These are phyloP conservation scores for Notothenia rossii DNA, from an alignment of 2,113 vertebrate species.

Conservation along the genomic window DNA sequence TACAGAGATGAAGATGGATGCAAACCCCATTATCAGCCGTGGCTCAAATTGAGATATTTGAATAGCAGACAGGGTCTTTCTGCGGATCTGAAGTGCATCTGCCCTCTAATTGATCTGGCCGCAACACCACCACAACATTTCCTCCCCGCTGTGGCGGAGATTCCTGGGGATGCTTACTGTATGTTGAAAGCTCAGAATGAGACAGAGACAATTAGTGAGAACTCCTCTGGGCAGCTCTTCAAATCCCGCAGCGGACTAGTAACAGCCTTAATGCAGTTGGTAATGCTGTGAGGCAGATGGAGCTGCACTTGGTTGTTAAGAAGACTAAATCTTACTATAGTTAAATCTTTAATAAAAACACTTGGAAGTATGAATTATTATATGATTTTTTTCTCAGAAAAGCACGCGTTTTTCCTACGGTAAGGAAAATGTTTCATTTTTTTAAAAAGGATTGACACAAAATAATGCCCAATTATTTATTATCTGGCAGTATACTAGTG, in stretches of 20 bases:
- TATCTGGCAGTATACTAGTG: background rate
- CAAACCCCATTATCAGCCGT: constrained; percentile 35
- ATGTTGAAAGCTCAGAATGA: constrained; percentile 46
- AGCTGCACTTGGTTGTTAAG: background rate
- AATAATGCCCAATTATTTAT: background rate
- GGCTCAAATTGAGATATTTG: constrained; percentile 8
- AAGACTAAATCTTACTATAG: background rate
- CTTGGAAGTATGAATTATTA: background rate
- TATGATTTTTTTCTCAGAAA: background rate
- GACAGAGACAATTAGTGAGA: constrained; percentile 44
- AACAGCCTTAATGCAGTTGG: constrained; percentile 3
- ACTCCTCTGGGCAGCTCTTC: constrained; percentile 7
- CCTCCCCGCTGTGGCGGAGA: constrained; percentile 28
- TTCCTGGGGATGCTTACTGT: constrained; percentile 25
- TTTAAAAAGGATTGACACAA: background rate
- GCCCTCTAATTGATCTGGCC: constrained; percentile 59
- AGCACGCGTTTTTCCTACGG: background rate
- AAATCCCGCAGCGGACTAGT: constrained; percentile 9
- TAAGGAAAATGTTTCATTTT: background rate
- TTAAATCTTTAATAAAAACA: background rate
- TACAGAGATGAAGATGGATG: background rate
- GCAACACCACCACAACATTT: constrained; percentile 49
- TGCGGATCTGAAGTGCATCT: constrained; percentile 54
- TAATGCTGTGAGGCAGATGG: constrained; percentile 20
- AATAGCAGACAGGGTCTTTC: constrained; percentile 6